Base-by-base conservation (phyloP, 2,888 invertebrate genomes). In the Fragum sueziense region DNA sequence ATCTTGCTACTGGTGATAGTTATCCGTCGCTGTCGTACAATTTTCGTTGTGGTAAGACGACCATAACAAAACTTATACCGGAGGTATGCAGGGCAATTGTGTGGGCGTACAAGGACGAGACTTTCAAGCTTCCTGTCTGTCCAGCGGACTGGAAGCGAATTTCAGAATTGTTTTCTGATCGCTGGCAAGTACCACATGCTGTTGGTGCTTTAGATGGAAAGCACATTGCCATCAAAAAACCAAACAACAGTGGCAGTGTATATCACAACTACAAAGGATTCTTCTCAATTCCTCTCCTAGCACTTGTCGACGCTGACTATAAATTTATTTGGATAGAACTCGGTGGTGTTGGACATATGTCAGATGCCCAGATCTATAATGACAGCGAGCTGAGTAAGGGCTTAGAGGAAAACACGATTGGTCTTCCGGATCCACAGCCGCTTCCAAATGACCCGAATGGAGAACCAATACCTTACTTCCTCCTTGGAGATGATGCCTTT, bases 401-500 rank as follows among this genome's bases (percentile, higher is more conserved):
- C 6, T 37, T 37, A 14, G 37, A 84, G 75, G 71, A 69, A 34
- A 79, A 62, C 25, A 72, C 51, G 22, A 29, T 84, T 14, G 82
- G 77, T 1, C 79, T 85, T 22, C 84, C 84, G n/a, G 47, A 9
- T 4, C 80, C 72, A n/a, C 74, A 80, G 2, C 82, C 85, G 34
- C 74, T 85, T 7, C 85, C 85, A 9, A 52, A 76, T 68, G 82
- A 86, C 74, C 41, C 59, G 6, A n/a, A 1, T 25, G 25, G 11
- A 61, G 61, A 65, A 54, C 72, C 81, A 31, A 51, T 79, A 31
- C 85, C 86, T 7, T 85, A 82, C 71, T 82, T 85, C 73, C 54
- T 81, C 41, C 20, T 86, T 33, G 62, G 62, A 9, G 81, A 86
- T 54, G 83, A 86, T 77, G 83, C 85, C n/a, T 86, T 87, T 74